A percentile compares a stretch with the other conserved stretches of the same genome.
These are phyloP conservation scores for Ornithorhynchus anatinus DNA, from an alignment of 2,113 vertebrate genomes.

Conservation along the genomic window DNA sequence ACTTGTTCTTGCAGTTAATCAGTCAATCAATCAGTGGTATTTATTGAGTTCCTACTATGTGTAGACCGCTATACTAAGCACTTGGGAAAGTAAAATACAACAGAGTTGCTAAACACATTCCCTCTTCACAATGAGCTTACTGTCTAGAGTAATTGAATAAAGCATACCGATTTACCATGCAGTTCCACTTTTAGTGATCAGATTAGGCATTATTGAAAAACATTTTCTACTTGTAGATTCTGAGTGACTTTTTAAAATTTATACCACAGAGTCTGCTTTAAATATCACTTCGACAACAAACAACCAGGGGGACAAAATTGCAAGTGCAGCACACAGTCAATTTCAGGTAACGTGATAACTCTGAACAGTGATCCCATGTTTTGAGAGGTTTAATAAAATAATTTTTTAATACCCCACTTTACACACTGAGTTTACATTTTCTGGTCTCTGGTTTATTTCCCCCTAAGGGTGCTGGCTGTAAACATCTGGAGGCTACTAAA, in stretches of 20 bases:
- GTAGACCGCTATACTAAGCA: too few species aligned
- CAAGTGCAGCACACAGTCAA: neutral
- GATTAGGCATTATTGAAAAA: too few species aligned
- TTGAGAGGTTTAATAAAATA: neutral
- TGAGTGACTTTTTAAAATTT: neutral
- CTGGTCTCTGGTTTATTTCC: neutral
- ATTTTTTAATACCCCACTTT: neutral
- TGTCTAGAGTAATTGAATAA: too few species aligned
- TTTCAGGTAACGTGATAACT: constrained; percentile 73
- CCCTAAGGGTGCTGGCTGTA: constrained; percentile 39
- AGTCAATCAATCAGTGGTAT: too few species aligned
- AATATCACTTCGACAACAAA: constrained; percentile 22
- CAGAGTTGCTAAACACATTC: too few species aligned
- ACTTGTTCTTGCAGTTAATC: too few species aligned
- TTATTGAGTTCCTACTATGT: too few species aligned
- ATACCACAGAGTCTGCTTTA: constrained; percentile 52
- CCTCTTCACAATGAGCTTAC: too few species aligned
- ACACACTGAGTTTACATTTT: neutral
- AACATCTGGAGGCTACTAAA: constrained; percentile 48
- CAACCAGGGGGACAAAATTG: neutral
- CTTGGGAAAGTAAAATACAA: too few species aligned
- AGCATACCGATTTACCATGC: too few species aligned
- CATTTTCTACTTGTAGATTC: neutral
- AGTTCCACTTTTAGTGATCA: too few species aligned
- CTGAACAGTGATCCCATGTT: fast-evolving